phyloP scores from a whole-genome alignment of 2,113 vertebrate genomes.

The Martes martes region DNA sequence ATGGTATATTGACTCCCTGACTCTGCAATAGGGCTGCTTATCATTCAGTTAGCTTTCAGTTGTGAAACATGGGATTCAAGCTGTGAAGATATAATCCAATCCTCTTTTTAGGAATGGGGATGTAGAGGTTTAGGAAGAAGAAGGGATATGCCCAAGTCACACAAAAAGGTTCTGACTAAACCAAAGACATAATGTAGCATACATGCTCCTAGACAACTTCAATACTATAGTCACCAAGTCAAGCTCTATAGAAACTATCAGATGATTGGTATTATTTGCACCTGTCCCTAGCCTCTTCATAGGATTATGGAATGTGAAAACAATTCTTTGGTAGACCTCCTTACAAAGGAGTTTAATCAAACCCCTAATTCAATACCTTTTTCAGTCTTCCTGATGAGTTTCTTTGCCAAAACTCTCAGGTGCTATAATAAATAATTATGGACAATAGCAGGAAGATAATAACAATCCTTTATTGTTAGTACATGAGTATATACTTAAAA shows the following conservation, averaged over 20 bases:
- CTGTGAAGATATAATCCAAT: neutral
- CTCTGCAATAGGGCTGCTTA: neutral
- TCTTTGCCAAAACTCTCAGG: neutral
- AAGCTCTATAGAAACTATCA: neutral
- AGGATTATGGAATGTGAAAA: neutral
- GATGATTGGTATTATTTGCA: no score
- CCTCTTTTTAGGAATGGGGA: neutral
- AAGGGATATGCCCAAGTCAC: neutral
- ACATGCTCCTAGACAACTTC: neutral
- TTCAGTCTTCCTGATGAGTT: neutral
- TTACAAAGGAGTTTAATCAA: neutral
- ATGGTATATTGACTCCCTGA: neutral
- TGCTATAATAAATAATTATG: neutral
- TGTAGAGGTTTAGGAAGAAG: neutral
- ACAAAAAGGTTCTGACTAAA: neutral
- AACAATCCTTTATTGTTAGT: neutral
- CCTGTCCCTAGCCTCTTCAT: rapidly evolving
- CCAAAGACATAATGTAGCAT: neutral
- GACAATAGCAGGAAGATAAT: neutral
- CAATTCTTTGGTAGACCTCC: neutral
- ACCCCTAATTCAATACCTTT: neutral
- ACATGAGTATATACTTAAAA: neutral
- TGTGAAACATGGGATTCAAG: neutral
- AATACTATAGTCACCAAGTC: neutral
- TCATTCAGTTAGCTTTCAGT: neutral